These are phyloP conservation scores for Monochamus saltuarius DNA, from an alignment of 1,140 invertebrate genomes.

Conservation along the genomic window DNA sequence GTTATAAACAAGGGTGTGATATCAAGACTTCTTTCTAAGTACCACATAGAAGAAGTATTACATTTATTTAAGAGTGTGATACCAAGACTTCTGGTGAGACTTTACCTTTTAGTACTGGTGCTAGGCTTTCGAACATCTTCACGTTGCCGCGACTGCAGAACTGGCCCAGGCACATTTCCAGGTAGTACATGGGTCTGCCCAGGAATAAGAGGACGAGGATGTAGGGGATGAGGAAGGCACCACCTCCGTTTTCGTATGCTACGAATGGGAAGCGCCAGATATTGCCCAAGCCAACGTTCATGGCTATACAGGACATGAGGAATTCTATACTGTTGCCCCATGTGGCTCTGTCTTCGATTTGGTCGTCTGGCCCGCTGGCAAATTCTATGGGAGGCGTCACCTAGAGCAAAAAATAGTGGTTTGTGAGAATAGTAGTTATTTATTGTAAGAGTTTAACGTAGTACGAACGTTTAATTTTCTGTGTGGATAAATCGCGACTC, in stretches of 20 bases:
- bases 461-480: too few species aligned
- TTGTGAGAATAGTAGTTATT: too few species aligned
- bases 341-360: conserved; percentile 57
- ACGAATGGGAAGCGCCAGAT: conserved; percentile 87
- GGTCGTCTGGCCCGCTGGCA: too few species aligned
- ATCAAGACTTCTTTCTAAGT: too few species aligned
- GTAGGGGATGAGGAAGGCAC: conserved; percentile 81
- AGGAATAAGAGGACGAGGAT: conserved; percentile 80
- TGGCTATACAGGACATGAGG: conserved; percentile 84
- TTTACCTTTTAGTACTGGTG: conserved; percentile 68
- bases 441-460: too few species aligned
- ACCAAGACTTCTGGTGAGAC: too few species aligned
- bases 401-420: too few species aligned
- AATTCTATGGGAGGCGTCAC: too few species aligned
- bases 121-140: conserved; percentile 60
- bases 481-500: too few species aligned
- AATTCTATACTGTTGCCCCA: conserved; percentile 87
- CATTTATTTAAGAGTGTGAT: not conserved
- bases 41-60: not conserved
- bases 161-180: conserved; percentile 83
- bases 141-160: conserved; percentile 74
- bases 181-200: conserved; percentile 87
- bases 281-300: conserved; percentile 88
- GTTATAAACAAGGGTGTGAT: too few species aligned
- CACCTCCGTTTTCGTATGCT: conserved; percentile 83